Evolutionary conservation across 2,113 vertebrate species (phyloP).

Genomic region (Pogona vitticeps): DNA sequence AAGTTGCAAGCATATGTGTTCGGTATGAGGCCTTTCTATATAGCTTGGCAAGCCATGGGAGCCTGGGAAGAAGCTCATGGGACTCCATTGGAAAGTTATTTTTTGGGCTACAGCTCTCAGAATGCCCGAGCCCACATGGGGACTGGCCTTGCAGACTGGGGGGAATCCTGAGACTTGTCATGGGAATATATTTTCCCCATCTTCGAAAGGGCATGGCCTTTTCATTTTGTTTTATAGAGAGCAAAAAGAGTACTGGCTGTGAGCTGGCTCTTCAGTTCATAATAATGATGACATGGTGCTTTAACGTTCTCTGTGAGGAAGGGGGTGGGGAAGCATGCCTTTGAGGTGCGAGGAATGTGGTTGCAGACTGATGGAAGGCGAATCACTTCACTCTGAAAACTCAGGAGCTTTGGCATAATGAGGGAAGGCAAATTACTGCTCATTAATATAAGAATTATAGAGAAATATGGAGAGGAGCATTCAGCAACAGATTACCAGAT

Average conservation of each 20-base stretch:
- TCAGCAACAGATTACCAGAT: not conserved
- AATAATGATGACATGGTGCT: not conserved
- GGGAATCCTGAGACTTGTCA: no score
- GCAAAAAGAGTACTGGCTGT: not conserved
- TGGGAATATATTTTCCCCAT: no score
- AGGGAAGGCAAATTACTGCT: not conserved
- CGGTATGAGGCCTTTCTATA: no score
- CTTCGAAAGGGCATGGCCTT: no score
- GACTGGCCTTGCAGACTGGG: no score
- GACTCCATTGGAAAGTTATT: no score
- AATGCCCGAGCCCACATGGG: no score
- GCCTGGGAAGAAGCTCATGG: no score
- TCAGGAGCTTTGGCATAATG: not conserved
- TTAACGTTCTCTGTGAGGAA: not conserved
- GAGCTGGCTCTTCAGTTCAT: not conserved
- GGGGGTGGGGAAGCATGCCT: not conserved
- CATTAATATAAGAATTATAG: slow-evolving; percentile 9
- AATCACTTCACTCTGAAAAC: not conserved
- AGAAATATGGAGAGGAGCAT: not conserved
- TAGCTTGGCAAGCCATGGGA: no score
- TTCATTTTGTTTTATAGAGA: no score
- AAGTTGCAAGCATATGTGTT: no score
- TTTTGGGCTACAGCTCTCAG: no score
- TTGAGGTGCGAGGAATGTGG: not conserved
- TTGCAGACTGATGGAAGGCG: not conserved